A percentile compares a stretch with the other conserved stretches of the same genome.
Evolutionary conservation across 2,888 invertebrate genomes (phyloP).

Genomic region (Cancer borealis): DNA sequence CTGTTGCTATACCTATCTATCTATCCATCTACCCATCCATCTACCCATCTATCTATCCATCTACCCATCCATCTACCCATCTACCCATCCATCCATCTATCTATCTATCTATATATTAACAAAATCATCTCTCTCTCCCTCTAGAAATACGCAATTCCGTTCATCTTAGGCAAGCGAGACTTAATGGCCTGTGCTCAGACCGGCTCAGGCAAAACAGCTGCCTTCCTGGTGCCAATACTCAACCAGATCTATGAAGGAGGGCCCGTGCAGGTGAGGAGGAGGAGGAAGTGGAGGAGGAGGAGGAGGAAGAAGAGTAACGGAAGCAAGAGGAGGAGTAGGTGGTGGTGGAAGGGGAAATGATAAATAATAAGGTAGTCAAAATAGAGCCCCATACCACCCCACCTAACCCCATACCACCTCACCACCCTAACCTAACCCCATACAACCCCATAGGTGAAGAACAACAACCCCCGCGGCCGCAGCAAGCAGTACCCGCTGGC

Average conservation of each 20-base stretch:
- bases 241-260: slow-evolving; percentile 98
- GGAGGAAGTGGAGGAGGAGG: neutral
- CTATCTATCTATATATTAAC: too few species aligned
- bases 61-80: too few species aligned
- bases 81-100: too few species aligned
- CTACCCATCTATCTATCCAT: too few species aligned
- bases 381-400: too few species aligned
- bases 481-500: slow-evolving; percentile 98
- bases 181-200: slow-evolving; percentile 98
- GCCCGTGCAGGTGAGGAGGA: slow-evolving; percentile 81
- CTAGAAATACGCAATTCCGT: slow-evolving; percentile 99
- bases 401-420: neutral
- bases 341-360: too few species aligned
- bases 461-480: slow-evolving; percentile 81
- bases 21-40: too few species aligned
- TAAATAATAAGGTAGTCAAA: too few species aligned
- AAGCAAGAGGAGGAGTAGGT: too few species aligned
- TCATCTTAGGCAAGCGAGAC: slow-evolving; percentile 94
- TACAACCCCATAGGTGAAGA: slow-evolving; percentile 63
- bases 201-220: slow-evolving; percentile 98
- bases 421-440: neutral
- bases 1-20: too few species aligned
- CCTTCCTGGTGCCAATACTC: slow-evolving; percentile 97
- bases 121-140: neutral
- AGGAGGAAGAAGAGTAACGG: too few species aligned